Conservation (phyloP, 1,140 invertebrate genomes). For the Bathynomus jamesi region DNA sequence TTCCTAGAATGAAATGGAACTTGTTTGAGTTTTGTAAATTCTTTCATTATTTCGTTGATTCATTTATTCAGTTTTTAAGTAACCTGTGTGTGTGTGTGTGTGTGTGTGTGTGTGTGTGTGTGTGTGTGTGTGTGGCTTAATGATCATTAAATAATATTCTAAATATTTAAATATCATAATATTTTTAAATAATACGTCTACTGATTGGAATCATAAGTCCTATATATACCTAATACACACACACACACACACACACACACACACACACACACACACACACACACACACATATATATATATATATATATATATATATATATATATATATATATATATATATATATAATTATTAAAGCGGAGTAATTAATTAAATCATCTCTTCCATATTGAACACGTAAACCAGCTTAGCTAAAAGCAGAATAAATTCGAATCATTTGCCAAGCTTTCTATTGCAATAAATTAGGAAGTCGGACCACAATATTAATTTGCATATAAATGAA, state of each 20-base stretch:
- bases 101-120: too few relatives aligned
- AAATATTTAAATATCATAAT: too few relatives aligned
- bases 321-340: slow-evolving; percentile 9
- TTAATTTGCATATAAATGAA: slow-evolving; percentile 1
- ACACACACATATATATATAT: background rate
- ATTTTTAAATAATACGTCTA: too few relatives aligned
- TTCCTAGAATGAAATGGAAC: too few relatives aligned
- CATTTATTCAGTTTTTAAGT: too few relatives aligned
- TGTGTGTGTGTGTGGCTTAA: too few relatives aligned
- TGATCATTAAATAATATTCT: too few relatives aligned
- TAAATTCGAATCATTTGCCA: slow-evolving; percentile 1
- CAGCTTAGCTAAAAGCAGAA: background rate
- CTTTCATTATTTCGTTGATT: too few relatives aligned
- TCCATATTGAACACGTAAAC: background rate
- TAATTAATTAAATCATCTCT: slow-evolving; percentile 1
- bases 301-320: slow-evolving; percentile 10
- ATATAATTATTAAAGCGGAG: background rate
- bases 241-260: background rate
- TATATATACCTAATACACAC: too few relatives aligned
- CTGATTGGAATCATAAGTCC: too few relatives aligned
- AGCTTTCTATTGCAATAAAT: background rate
- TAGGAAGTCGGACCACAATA: background rate
- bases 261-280: background rate
- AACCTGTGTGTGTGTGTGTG: too few relatives aligned
- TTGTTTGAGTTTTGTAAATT: too few relatives aligned